These are phyloP conservation scores for Naja naja DNA, from an alignment of 2,113 vertebrate genomes.

Conservation along the genomic window DNA sequence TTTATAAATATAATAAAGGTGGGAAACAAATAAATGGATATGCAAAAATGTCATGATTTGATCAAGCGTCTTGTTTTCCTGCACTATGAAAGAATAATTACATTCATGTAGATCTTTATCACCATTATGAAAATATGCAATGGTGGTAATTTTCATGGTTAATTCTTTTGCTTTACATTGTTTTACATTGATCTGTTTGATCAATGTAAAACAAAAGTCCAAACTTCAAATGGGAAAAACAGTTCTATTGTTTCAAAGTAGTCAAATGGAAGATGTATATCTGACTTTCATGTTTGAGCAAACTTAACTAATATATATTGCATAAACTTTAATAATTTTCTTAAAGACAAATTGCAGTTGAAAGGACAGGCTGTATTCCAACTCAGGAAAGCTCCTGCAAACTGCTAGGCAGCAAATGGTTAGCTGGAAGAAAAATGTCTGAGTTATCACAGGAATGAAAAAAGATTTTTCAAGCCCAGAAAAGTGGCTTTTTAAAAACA, in stretches of 20 bases:
- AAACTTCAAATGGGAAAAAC: neutral
- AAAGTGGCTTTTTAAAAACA: neutral
- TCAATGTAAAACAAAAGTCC: neutral
- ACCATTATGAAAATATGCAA: neutral
- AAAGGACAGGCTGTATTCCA: neutral
- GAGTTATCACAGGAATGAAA: neutral
- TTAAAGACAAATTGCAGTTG: neutral
- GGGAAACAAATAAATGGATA: neutral
- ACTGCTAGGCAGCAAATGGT: neutral
- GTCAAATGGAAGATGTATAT: neutral
- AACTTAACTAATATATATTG: too few relatives aligned
- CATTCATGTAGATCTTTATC: neutral
- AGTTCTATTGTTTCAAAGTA: neutral
- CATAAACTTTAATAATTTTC: neutral
- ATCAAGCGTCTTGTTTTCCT: neutral
- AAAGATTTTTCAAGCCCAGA: neutral
- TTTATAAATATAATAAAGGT: neutral
- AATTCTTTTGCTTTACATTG: neutral
- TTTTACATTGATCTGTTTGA: neutral
- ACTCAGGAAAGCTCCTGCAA: neutral
- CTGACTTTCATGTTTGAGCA: neutral
- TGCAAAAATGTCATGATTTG: neutral
- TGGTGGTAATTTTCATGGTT: neutral
- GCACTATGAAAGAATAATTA: neutral
- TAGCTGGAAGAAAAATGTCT: neutral